Evolutionary conservation across 2,888 invertebrate species (phyloP), one percentile per base, ranked within the genome.

Genomic region (Cenopis cana): DNA sequence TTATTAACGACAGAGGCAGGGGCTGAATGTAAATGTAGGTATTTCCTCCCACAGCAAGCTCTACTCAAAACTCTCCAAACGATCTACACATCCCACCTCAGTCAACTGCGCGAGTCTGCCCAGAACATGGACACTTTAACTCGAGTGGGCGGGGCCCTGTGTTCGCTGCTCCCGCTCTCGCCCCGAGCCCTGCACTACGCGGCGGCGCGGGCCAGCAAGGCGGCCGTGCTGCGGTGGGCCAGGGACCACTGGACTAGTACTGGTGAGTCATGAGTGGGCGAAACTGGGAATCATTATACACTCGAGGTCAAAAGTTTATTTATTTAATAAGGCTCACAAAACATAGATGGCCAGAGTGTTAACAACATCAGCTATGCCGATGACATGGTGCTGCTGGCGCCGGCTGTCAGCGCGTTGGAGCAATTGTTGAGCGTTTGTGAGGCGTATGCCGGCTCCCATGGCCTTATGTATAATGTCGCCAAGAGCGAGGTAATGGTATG

Each of bases 81-180:
- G 0, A 59, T 90, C 1, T 91, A 91, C 82, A 9, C 66, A 0
- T 71, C 74, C 0, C 82, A 87, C 0, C 74, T 89, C 0, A 72
- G 76, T 0, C 73, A 76, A 0, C 76, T 90, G 0, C 81, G 85
- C 0, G 5, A 71, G 0, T 24, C 66, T 0, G 85, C 87, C 0
- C 81, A 81, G 0, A 69, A 78, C 1, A 72, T 72, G 0, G 29
- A 73, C n/a, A 76, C 81, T 4, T 36, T 55, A 1, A 0, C 70
- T 0, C 79, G 89, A 0, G 81, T 82, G 0, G 72, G 74, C 0
- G 78, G 80, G 1, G 91, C 89, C 1, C 79, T 90, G 9, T n/a
- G 67, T 0, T 86, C 89, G 0, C 74, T 91, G 38, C 74, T 90
- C 50, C 85, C 87, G 0, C n/a, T 74, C 0, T 87, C 87, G 14